Base-by-base conservation (phyloP, 2,113 vertebrate genomes). In the Ibidorhyncha struthersii region DNA sequence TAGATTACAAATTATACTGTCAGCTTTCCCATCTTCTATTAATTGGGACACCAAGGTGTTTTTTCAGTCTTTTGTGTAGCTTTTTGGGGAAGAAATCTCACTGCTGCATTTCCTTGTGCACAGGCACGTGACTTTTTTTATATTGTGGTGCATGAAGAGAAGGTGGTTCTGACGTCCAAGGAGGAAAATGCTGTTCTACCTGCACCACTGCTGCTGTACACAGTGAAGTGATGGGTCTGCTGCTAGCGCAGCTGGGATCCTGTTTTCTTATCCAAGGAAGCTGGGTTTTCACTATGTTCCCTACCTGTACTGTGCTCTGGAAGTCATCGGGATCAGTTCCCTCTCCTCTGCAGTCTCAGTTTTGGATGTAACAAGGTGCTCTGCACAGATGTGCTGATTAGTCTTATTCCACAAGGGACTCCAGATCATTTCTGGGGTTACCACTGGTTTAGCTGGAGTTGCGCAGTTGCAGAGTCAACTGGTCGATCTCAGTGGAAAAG, bases 161-260 rank as follows among this genome's bases (percentile, higher is more conserved):
- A 38, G 9, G 18, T 0, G 0, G 14, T 77, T 71, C 45, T 82
- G 76, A 34, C 0, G 0, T n/a, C 23, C 45, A 45, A 30, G 14
- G 14, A 61, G 20, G 40, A 85, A 76, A 66, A 14, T 32, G n/a
- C 41, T 61, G 20, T 30, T 77, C 76, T 12, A 30, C 50, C 30
- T 76, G 50, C 27, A 47, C 16, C 27, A 32, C 8, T 26, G 41
- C 26, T n/a, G 12, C 27, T 80, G 59, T 38, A 74, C 38, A 29
- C 19, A 79, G 22, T 22, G 25, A 59, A 53, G 32, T 5, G 12
- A 45, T 45, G 23, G 21, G 12, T 36, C 17, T 63, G 65, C 49
- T 49, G 29, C 25, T 50, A 59, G 17, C 12, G 20, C n/a, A 83
- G 16, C n/a, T 43, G 8, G 23, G 14, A n/a, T 4, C 10, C 62